Evolutionary conservation across 2,797 vertebrate genomes (phyloP), one percentile per base, ranked within the genome.

Genomic region (Danio kyathit): DNA sequence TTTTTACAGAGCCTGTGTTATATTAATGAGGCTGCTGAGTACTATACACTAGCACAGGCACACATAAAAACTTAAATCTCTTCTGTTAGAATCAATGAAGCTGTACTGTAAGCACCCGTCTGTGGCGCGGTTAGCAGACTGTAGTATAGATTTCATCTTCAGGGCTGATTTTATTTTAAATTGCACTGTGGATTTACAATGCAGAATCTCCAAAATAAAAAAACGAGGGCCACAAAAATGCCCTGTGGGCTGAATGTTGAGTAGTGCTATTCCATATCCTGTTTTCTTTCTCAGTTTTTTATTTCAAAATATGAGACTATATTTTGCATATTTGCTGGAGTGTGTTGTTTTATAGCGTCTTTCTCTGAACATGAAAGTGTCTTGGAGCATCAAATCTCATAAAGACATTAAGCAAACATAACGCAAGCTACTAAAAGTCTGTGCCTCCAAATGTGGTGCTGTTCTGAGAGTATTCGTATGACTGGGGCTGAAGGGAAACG

Each of bases 401-500:
- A 76, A 40, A 76, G 63, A 66, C 65, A 82, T 81, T 63, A 76
- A 73, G 71, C 75, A 75, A 69, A 43, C 29, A 81, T 77, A 41
- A 17, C 72, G 57, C 48, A 66, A 81, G 65, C 59, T 29, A 57
- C 54, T 61, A 69, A 63, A 57, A 79, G 73, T 54, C 52, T 70
- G 66, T 29, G 40, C 13, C 56, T 67, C 52, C n/a, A 49, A 79
- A 79, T 69, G 64, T 72, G 54, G 44, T 64, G 43, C 61, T 64
- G 73, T 76, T 84, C 73, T 51, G 57, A 21, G 14, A 65, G 82
- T 72, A 82, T 80, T 79, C 79, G 75, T 16, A n/a, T 44, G 80
- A 82, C 44, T 75, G 60, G 52, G 51, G 80, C 73, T 65, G 41
- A 81, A 86, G 74, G 83, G 72, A 49, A 84, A 80, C 80, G 65